A percentile compares a stretch with the other conserved stretches of the same genome.
These are phyloP conservation scores for Lamellibrachia columna DNA, from an alignment of 2,888 invertebrate genomes.

Conservation along the genomic window DNA sequence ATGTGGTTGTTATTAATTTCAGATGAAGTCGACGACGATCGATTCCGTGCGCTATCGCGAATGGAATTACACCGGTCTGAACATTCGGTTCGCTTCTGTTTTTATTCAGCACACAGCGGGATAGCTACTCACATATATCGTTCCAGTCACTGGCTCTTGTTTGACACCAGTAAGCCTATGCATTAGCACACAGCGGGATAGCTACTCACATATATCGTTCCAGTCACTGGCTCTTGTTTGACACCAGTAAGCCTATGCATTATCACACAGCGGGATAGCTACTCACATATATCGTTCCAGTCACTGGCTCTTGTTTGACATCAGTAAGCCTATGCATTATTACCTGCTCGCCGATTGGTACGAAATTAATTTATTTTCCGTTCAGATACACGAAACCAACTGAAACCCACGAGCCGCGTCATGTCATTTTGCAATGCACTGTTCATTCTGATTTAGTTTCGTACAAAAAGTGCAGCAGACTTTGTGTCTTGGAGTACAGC, in stretches of 20 bases:
- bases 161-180: background rate
- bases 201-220: background rate
- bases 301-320: background rate
- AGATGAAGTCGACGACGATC: background rate
- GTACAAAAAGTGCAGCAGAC: no score
- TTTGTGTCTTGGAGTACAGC: no score
- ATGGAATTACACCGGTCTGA: background rate
- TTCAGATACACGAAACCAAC: no score
- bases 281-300: background rate
- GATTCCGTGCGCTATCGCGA: slow-evolving; percentile 16
- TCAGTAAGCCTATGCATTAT: background rate
- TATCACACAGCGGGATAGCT: background rate
- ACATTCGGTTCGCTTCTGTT: background rate
- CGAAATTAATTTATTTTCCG: no score
- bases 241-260: background rate
- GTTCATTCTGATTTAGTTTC: no score
- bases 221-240: background rate
- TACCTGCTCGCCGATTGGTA: background rate
- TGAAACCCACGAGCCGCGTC: no score
- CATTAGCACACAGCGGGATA: background rate
- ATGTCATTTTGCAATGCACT: no score
- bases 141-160: background rate
- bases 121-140: background rate
- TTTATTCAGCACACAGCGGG: background rate
- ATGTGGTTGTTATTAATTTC: background rate